A percentile compares a stretch with the other conserved stretches of the same genome.
Conservation (phyloP, 2,888 invertebrate species). For the Idaea biselata region DNA sequence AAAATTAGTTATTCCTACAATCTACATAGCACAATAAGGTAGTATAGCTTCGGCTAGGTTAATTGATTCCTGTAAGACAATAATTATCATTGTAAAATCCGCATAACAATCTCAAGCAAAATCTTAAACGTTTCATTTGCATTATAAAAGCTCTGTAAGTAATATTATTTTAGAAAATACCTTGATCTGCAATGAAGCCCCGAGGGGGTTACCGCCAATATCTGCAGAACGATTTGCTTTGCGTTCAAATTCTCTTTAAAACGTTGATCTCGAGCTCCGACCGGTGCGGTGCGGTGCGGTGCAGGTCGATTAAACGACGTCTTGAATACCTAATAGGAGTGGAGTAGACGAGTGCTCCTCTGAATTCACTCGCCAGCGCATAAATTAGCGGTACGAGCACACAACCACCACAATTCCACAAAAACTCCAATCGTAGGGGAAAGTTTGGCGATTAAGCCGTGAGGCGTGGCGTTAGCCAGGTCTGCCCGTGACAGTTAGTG, state of each 20-base stretch:
- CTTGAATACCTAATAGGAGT: conserved; percentile 73
- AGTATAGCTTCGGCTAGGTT: too few species aligned
- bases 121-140: conserved; percentile 30
- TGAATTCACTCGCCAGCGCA: conserved; percentile 63
- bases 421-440: conserved; percentile 77
- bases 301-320: conserved; percentile 71
- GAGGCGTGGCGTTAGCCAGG: conserved; percentile 74
- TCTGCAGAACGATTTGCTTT: conserved; percentile 51
- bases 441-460: conserved; percentile 79
- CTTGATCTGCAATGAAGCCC: conserved; percentile 46
- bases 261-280: conserved; percentile 48
- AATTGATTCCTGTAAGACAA: too few species aligned
- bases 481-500: conserved; percentile 78
- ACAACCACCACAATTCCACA: conserved; percentile 67
- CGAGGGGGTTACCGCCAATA: conserved; percentile 47
- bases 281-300: conserved; percentile 50
- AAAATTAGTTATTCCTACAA: too few species aligned
- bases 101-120: conserved; percentile 5
- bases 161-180: conserved; percentile 39
- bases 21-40: too few species aligned
- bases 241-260: conserved; percentile 59
- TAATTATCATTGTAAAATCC: too few species aligned
- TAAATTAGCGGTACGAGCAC: conserved; percentile 70
- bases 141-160: conserved; percentile 35
- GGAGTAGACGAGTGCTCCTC: conserved; percentile 54